These are phyloP conservation scores for Galerucella nymphaeae DNA, from an alignment of 2,888 invertebrate species.

Conservation along the genomic window DNA sequence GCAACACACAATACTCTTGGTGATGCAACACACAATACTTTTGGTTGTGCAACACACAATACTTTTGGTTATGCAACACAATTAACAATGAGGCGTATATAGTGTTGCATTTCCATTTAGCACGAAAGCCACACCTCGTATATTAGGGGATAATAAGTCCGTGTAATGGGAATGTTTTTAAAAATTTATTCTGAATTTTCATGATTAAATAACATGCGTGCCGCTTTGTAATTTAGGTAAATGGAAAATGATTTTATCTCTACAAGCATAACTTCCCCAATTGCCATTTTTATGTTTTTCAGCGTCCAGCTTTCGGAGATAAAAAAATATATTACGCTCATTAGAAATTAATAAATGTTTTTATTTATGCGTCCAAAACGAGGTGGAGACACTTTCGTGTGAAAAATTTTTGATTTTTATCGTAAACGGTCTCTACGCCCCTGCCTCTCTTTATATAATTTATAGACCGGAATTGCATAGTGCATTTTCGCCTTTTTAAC, in stretches of 20 bases:
- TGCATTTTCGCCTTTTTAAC: not conserved
- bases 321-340: constrained; percentile 4
- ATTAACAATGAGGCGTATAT: too few species aligned
- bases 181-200: too few species aligned
- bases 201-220: not conserved
- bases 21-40: too few species aligned
- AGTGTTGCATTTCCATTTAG: too few species aligned
- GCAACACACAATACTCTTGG: too few species aligned
- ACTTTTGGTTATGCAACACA: too few species aligned
- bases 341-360: not conserved
- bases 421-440: not conserved
- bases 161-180: too few species aligned
- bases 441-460: not conserved
- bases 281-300: constrained; percentile 5
- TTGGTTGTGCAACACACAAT: too few species aligned
- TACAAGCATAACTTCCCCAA: not conserved
- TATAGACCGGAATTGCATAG: not conserved
- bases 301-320: not conserved
- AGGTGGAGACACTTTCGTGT: not conserved
- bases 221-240: not conserved
- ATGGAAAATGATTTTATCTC: not conserved
- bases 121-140: too few species aligned
- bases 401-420: not conserved
- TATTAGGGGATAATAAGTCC: too few species aligned
- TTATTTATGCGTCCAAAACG: not conserved